Evolutionary conservation across 92 coral and sea anemone species (phyloP).

Genomic region (Diadumene lineata): DNA sequence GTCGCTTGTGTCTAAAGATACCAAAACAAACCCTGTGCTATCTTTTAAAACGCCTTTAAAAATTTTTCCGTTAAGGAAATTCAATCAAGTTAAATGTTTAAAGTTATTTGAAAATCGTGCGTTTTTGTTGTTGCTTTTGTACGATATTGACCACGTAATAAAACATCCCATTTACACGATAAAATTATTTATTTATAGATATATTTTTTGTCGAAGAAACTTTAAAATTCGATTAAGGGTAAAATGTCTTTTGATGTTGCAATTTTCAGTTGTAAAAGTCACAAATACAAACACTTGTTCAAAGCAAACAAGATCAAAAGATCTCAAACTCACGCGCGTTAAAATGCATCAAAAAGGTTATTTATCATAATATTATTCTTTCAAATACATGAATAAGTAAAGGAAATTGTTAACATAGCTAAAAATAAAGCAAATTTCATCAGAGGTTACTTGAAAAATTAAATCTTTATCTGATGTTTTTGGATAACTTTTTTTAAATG

Average conservation of each 20-base stretch:
- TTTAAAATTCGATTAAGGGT: neutral
- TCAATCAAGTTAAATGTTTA: too few species aligned
- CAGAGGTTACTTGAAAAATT: neutral
- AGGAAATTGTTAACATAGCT: conserved; percentile 12
- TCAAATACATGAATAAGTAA: neutral
- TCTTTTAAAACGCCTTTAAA: neutral
- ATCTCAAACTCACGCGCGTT: conserved; percentile 11
- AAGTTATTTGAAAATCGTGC: neutral
- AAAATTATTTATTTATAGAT: too few species aligned
- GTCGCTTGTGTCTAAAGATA: neutral
- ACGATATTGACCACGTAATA: neutral
- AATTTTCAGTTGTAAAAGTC: conserved; percentile 9
- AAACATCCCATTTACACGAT: neutral
- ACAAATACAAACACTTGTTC: neutral
- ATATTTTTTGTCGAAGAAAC: too few species aligned
- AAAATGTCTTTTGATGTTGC: neutral
- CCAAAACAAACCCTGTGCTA: neutral
- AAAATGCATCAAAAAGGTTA: neutral
- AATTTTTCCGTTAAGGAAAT: neutral
- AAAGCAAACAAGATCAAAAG: neutral
- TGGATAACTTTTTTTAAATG: conserved; percentile 2
- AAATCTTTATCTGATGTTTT: too few species aligned
- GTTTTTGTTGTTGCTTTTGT: neutral
- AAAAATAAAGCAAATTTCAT: neutral
- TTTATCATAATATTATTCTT: neutral